Base-by-base conservation (phyloP, 2,113 vertebrate genomes). In the Capra hircus region DNA sequence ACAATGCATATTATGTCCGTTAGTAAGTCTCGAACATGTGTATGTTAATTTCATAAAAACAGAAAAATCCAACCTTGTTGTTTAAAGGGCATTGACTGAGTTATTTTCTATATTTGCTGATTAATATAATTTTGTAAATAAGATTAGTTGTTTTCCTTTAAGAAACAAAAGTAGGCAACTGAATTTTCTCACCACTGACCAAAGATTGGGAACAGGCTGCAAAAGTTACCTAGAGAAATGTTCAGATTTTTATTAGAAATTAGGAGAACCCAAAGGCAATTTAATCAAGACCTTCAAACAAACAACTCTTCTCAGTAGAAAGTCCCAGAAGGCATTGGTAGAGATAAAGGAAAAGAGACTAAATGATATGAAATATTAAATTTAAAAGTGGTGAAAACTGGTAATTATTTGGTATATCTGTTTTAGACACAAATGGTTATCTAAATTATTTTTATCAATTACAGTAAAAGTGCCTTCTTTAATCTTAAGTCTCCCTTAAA, bases 401-500 rank as follows among this genome's bases (percentile, higher is more conserved):
- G 17, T 81, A 64, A 93, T 94, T 96, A 83, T 78, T 97, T 95
- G 53, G 40, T 80, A 74, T 90, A 85, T 96, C 62, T 97, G 21
- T 94, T 97, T 74, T 59, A 17, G n/a, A 81, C 59, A 97, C 50
- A 90, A 95, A 74, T 90, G 55, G 14, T 57, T 88, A 83, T 83
- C 92, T 83, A 95, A 87, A 84, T 91, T n/a, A 19, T n/a, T 87
- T 95, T 91, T 88, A 77, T 93, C 59, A 71, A 33, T 82, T 43
- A 16, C 2, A 59, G 59, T 82, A 40, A 57, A 90, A 96, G 71
- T 52, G 17, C 53, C 74, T 95, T 81, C 36, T 93, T 96, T 96
- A 91, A 77, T 91, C 82, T 93, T 95, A 87, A 55, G 43, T 90
- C 36, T 96, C 40, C 89, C 21, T 87, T 94, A 95, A 77, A 88